Evolutionary conservation across 1,140 invertebrate species (phyloP).

Genomic region (Drosophila rufa): DNA sequence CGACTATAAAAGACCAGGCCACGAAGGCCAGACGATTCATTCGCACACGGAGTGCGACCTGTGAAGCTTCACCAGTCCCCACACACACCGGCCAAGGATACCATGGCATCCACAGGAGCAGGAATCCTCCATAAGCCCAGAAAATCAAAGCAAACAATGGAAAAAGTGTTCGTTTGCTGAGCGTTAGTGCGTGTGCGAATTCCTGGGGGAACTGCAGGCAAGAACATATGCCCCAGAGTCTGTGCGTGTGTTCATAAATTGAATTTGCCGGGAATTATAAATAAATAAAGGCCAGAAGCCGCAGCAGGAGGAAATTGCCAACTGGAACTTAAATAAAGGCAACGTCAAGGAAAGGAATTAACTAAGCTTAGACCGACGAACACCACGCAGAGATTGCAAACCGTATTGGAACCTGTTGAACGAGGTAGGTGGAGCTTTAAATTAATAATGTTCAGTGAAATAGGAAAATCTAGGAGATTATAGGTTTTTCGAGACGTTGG

Average conservation of each 20-base stretch:
- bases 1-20: conserved; percentile 62
- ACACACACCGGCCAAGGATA: conserved; percentile 28
- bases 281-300: conserved; percentile 30
- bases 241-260: conserved; percentile 26
- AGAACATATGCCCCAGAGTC: conserved; percentile 9
- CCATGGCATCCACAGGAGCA: conserved; percentile 14
- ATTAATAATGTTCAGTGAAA: background rate
- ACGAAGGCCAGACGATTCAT: conserved; percentile 51
- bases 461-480: background rate
- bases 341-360: background rate
- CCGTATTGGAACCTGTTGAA: conserved; percentile 16
- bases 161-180: conserved; percentile 16
- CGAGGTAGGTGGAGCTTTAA: background rate
- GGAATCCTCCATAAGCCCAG: conserved; percentile 12
- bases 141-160: conserved; percentile 29
- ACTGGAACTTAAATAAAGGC: conserved; percentile 4
- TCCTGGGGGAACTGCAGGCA: conserved; percentile 15
- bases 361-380: background rate
- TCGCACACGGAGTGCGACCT: conserved; percentile 46
- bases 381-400: background rate
- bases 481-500: background rate
- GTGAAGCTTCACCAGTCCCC: conserved; percentile 9
- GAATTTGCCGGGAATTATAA: conserved; percentile 37
- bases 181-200: conserved; percentile 18
- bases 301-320: background rate